A percentile compares a stretch with the other conserved stretches of the same genome.
Conservation (phyloP, 2,888 invertebrate species). For the Pegoplata infirma region DNA sequence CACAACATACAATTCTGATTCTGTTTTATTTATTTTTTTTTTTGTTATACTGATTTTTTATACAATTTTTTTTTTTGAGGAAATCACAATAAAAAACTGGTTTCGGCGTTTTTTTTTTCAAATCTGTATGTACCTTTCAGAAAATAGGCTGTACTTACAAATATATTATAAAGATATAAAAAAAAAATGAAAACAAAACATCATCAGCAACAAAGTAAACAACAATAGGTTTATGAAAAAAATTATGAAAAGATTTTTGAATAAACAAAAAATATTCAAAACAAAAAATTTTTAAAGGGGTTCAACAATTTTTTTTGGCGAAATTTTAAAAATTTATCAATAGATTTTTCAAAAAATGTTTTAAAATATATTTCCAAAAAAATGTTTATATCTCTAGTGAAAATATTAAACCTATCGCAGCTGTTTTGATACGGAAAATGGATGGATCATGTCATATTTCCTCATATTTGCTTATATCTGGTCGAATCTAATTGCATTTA, state of each 20-base stretch:
- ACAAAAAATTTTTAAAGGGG: not conserved
- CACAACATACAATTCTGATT: constrained; percentile 20
- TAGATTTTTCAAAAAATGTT: not conserved
- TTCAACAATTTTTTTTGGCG: too few species aligned
- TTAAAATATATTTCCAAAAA: too few species aligned
- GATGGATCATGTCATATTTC: too few species aligned
- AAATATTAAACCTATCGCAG: too few species aligned
- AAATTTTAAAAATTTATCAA: too few species aligned
- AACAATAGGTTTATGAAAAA: not conserved
- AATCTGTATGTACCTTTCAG: constrained; percentile 32
- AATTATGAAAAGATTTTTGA: not conserved
- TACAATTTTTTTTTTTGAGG: constrained; percentile 29
- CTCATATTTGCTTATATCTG: too few species aligned
- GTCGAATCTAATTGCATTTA: too few species aligned
- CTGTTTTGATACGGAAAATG: too few species aligned
- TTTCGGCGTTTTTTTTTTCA: constrained; percentile 35
- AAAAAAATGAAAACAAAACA: not conserved
- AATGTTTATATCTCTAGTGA: too few species aligned
- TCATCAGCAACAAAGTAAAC: not conserved
- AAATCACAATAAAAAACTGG: constrained; percentile 49
- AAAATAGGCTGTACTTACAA: constrained; percentile 46
- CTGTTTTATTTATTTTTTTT: constrained; percentile 19
- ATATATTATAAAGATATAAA: not conserved
- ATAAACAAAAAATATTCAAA: not conserved
- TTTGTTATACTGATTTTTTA: constrained; percentile 1